phyloP scores from a whole-genome alignment of 2,888 invertebrate genomes.

The Gibbula magus region DNA sequence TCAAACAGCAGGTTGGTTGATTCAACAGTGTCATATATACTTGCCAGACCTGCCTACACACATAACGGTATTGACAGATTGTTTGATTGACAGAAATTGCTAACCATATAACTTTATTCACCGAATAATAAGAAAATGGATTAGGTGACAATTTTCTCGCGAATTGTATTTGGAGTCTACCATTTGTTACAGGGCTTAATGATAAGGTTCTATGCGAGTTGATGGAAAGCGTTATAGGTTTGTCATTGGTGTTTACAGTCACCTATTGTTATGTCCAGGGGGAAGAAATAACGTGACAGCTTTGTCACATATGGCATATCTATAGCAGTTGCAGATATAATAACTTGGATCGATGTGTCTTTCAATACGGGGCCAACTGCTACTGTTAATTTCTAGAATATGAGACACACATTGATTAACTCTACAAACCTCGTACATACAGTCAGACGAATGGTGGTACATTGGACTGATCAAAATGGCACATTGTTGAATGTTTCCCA shows the following conservation, averaged over 20 bases:
- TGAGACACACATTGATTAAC: not conserved
- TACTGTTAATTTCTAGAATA: slow-evolving; percentile 5
- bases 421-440: not conserved
- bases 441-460: too few species aligned
- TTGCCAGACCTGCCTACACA: too few species aligned
- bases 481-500: too few species aligned
- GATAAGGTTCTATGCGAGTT: not conserved
- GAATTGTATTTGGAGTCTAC: not conserved
- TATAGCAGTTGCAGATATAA: not conserved
- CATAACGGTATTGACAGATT: not conserved
- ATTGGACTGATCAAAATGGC: too few species aligned
- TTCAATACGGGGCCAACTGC: not conserved
- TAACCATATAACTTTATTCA: not conserved
- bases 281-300: not conserved
- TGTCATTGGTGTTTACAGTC: not conserved
- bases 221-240: not conserved
- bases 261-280: not conserved
- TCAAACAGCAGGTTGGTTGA: too few species aligned
- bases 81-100: slow-evolving; percentile 9
- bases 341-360: slow-evolving; percentile 1
- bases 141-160: slow-evolving; percentile 5
- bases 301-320: not conserved
- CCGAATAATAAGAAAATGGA: not conserved
- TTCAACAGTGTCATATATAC: too few species aligned
- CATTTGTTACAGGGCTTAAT: not conserved